Evolutionary conservation across 1,140 invertebrate genomes (phyloP), one percentile per base, ranked within the genome.

Genomic region (Eumaeus atala): DNA sequence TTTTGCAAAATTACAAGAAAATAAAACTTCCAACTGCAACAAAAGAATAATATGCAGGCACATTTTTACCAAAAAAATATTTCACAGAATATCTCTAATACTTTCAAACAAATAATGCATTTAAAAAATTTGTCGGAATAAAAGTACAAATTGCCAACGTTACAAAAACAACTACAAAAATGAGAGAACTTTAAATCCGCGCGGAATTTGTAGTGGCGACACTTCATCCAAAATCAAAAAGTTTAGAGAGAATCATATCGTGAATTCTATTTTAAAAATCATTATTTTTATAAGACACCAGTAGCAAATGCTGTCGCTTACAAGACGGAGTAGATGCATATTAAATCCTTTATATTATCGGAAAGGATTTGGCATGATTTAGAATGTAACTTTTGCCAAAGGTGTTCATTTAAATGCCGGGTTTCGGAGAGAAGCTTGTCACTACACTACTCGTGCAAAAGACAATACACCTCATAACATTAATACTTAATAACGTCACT

Each of bases 401-500:
- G 6, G 21, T 28, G 21, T 28, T 3, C 6, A 28, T 6, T 28
- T 6, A 28, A 28, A 28, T 14, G 9, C 40, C 40, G 8, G 40
- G 16, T 16, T 16, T 17, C 14, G 21, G 16, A 17, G 10, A 44
- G 5, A 16, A 44, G 40, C 16, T 44, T 16, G 40, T 14, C 12
- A 44, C 40, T 44, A 44, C 40, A 8, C 21, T 28, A 28, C 21
- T 16, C 40, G 40, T 44, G 40, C 40, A 44, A 44, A 14, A 44
- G 21, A 51, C 10, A 14, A 44, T 47, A 42, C 16, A 28, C 21
- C 21, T 28, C 21, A 28, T 6, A 28, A 28, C 2, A 52, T 33
- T 18, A 55, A 49, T 55, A 59, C 40, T 40, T 64, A 42, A 28
- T 28, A 28, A 28, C 61, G 58, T 73, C 70, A 78, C 57, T 79